Conservation (phyloP, 2,797 vertebrate genomes). For the Sebastes oblongus region DNA sequence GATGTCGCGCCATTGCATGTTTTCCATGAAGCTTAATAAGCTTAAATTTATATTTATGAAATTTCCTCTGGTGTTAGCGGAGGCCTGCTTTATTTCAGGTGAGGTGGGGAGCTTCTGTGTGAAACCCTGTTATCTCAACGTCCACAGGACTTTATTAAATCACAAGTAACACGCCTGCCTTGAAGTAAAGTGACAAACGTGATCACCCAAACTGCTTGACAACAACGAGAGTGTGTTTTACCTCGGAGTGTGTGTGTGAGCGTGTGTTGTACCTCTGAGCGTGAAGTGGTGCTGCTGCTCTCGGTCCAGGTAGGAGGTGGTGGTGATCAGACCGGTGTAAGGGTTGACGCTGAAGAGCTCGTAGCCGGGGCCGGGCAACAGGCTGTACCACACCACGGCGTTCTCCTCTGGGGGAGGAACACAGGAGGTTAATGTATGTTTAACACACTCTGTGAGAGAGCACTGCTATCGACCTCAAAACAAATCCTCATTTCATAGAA, state of each 20-base stretch:
- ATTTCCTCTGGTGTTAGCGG: not conserved
- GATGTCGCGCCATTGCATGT: not conserved
- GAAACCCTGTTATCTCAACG: not conserved
- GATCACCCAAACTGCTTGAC: too few relatives aligned
- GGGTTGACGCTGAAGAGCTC: constrained; percentile 87
- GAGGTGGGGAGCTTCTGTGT: not conserved
- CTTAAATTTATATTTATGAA: not conserved
- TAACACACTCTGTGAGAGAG: not conserved
- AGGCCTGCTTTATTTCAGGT: not conserved
- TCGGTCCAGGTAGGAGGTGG: constrained; percentile 85
- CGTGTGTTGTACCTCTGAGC: constrained; percentile 71
- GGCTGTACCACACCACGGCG: constrained; percentile 77
- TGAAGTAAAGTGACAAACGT: not conserved
- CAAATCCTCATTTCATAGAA: not conserved
- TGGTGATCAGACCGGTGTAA: constrained; percentile 85
- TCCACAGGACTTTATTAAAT: not conserved
- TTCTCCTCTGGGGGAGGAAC: constrained; percentile 71
- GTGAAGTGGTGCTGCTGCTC: constrained; percentile 84
- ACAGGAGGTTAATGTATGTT: not conserved
- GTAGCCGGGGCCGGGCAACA: constrained; percentile 85
- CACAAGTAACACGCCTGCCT: not conserved
- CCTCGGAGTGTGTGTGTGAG: too few relatives aligned
- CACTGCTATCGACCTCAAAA: not conserved
- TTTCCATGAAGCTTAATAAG: not conserved
- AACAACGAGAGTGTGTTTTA: too few relatives aligned